Conservation (phyloP, 2,113 vertebrate species). For the Platichthys stellatus region DNA sequence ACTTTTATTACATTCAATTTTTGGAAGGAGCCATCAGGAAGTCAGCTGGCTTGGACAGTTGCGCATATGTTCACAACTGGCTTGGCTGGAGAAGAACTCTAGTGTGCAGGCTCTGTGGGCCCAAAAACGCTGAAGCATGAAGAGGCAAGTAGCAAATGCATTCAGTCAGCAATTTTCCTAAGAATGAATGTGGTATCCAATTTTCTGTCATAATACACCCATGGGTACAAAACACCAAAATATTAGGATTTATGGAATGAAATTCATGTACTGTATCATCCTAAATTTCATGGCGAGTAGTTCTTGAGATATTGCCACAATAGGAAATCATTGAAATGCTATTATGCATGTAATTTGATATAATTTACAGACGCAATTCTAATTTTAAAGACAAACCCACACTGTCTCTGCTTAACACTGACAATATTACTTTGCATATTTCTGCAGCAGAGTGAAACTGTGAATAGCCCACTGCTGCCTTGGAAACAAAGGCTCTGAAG, state of each 20-base stretch:
- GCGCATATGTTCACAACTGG: neutral
- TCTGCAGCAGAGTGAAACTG: slow-evolving; percentile 32
- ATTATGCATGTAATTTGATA: neutral
- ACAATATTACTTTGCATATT: slow-evolving; percentile 40
- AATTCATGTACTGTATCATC: neutral
- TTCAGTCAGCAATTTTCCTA: neutral
- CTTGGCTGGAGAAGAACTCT: neutral
- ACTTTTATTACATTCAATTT: neutral
- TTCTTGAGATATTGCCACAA: slow-evolving; percentile 5
- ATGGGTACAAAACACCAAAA: neutral
- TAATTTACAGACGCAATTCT: neutral
- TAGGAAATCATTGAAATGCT: neutral
- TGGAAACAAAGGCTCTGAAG: slow-evolving; percentile 57
- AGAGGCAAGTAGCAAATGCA: neutral
- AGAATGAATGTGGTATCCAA: neutral
- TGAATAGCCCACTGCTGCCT: slow-evolving; percentile 46
- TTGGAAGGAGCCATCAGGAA: neutral
- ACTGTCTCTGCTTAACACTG: neutral
- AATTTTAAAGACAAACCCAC: neutral
- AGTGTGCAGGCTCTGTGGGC: neutral
- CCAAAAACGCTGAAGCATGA: neutral
- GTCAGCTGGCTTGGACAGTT: neutral
- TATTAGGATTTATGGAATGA: neutral
- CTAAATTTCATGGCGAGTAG: neutral
- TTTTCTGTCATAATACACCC: slow-evolving; percentile 1